These are phyloP conservation scores for Prionailurus viverrinus DNA, from an alignment of 2,113 vertebrate genomes.

Conservation along the genomic window DNA sequence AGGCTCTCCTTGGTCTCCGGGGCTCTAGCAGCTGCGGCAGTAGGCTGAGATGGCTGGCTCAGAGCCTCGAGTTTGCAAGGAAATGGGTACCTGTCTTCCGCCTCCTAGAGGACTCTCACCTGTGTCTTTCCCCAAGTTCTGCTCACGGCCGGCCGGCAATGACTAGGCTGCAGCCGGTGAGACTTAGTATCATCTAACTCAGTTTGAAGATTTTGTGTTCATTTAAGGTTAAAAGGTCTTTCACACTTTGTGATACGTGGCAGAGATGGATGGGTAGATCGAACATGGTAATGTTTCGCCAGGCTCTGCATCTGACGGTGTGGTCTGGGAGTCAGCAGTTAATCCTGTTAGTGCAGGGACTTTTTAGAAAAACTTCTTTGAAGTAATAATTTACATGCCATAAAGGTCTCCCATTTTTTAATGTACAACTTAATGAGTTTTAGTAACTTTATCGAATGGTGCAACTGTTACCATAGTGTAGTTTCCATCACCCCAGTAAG, in stretches of 20 bases:
- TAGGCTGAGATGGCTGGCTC: background rate
- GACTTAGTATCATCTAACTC: background rate
- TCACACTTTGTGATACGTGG: background rate
- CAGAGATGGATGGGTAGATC: background rate
- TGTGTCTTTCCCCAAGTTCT: background rate
- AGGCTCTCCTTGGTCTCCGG: background rate
- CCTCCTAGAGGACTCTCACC: background rate
- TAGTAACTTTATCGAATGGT: background rate
- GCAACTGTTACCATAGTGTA: background rate
- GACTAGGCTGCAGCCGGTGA: background rate
- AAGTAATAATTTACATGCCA: background rate
- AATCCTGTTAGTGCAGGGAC: background rate
- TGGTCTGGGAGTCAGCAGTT: background rate
- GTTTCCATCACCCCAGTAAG: background rate
- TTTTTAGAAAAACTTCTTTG: background rate
- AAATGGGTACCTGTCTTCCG: background rate
- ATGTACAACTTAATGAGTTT: background rate
- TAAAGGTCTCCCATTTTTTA: background rate
- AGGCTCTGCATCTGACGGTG: background rate
- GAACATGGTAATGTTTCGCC: background rate
- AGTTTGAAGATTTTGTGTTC: background rate
- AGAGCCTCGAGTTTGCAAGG: background rate
- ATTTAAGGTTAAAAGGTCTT: slow-evolving; percentile 39
- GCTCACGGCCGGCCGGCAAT: background rate
- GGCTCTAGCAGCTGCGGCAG: background rate